A percentile compares a stretch with the other conserved stretches of the same genome.
phyloP scores from a whole-genome alignment of 2,888 invertebrate genomes.

The Diachrysia chrysitis region DNA sequence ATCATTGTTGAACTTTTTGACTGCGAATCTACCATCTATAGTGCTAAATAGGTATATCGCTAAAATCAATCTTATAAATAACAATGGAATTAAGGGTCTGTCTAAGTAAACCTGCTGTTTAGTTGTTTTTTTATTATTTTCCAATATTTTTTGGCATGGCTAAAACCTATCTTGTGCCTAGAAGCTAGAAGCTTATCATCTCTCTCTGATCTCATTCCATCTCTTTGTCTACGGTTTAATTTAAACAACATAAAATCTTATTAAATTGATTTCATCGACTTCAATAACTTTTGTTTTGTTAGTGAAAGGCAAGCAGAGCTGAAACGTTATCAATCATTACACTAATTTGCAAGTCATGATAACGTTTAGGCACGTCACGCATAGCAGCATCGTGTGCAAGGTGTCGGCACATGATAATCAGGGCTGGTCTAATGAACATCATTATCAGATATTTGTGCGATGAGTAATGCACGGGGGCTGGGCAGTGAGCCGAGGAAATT shows the following conservation, averaged over 20 bases:
- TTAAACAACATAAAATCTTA: no score
- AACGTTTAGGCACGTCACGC: not conserved
- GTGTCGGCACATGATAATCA: not conserved
- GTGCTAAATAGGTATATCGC: not conserved
- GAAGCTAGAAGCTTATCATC: no score
- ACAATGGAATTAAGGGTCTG: not conserved
- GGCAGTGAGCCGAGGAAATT: slow-evolving; percentile 74
- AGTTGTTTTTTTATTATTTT: no score
- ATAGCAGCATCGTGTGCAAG: not conserved
- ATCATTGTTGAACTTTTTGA: not conserved
- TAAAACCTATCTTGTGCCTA: no score
- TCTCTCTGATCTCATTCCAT: no score
- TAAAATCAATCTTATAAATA: no score
- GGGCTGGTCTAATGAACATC: slow-evolving; percentile 69
- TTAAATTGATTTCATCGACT: not conserved
- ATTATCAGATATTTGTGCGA: slow-evolving; percentile 75
- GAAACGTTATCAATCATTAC: not conserved
- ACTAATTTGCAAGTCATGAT: not conserved
- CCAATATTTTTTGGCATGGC: no score
- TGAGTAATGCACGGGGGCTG: slow-evolving; percentile 69
- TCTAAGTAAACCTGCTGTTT: no score
- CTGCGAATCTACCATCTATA: not conserved
- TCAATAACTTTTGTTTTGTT: not conserved
- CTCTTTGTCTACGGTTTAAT: no score
- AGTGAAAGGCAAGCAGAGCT: not conserved